These are phyloP conservation scores for Ailurus styani DNA, from an alignment of 2,113 vertebrate genomes.

Conservation along the genomic window DNA sequence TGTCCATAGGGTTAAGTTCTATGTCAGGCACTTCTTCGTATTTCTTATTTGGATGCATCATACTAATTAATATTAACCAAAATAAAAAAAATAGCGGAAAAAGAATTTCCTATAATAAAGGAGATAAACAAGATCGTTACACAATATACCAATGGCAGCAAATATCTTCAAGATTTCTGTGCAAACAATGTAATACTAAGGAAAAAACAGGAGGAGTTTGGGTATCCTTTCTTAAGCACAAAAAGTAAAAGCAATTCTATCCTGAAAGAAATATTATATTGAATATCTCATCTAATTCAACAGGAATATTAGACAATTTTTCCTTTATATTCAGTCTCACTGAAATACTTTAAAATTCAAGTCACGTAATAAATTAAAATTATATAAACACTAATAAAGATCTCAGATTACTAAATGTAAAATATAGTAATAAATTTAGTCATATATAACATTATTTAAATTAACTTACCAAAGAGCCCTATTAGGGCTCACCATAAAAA, in stretches of 20 bases:
- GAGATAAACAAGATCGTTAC: background rate
- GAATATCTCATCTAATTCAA: background rate
- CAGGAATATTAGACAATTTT: background rate
- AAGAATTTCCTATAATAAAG: conserved; percentile 79
- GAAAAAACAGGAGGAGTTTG: background rate
- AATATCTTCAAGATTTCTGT: background rate
- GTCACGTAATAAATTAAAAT: background rate
- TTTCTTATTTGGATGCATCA: conserved; percentile 84
- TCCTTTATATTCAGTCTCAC: background rate
- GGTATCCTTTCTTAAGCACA: background rate
- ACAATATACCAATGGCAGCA: accelerated
- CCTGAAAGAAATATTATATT: background rate
- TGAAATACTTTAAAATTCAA: conserved; percentile 32
- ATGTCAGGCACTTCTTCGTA: conserved; percentile 73
- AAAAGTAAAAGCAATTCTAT: conserved; percentile 8
- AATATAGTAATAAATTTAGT: background rate
- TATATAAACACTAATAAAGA: background rate
- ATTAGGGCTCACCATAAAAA: background rate
- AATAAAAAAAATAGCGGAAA: conserved; percentile 85
- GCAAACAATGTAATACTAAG: background rate
- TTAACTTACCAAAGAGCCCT: background rate
- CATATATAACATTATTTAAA: background rate
- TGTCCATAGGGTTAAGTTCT: conserved; percentile 76
- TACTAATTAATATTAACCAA: conserved; percentile 84
- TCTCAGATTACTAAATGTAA: background rate